Evolutionary conservation across 2,888 invertebrate genomes (phyloP).

Genomic region (Diarsia rubi): DNA sequence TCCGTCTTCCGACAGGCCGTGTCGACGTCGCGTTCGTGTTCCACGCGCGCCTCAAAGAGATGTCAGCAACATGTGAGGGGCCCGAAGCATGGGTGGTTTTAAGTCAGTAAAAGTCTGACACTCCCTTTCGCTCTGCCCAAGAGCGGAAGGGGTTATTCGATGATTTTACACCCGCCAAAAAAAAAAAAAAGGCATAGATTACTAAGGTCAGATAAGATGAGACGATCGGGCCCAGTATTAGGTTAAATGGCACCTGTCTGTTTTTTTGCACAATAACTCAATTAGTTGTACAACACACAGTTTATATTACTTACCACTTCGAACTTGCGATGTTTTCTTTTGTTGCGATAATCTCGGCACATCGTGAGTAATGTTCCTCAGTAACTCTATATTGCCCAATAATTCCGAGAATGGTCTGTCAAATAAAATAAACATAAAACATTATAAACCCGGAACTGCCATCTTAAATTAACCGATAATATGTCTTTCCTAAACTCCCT

Average conservation of each 20-base stretch:
- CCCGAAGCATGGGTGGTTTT: too few relatives aligned
- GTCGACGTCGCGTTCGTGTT: too few relatives aligned
- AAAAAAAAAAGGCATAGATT: too few relatives aligned
- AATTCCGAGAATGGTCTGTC: slow-evolving; percentile 94
- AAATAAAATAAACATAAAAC: slow-evolving; percentile 38
- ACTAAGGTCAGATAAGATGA: neutral
- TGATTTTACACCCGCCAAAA: too few relatives aligned
- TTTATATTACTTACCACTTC: slow-evolving; percentile 79
- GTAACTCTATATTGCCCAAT: slow-evolving; percentile 94
- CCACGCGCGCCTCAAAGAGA: too few relatives aligned
- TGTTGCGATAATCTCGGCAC: slow-evolving; percentile 81
- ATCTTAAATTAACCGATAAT: neutral
- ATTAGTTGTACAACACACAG: too few relatives aligned
- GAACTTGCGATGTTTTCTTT: slow-evolving; percentile 82
- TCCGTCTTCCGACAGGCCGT: too few relatives aligned
- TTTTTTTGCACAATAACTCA: too few relatives aligned
- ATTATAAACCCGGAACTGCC: neutral
- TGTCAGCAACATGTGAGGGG: too few relatives aligned
- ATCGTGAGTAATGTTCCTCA: slow-evolving; percentile 85
- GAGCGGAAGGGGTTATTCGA: too few relatives aligned
- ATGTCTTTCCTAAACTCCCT: neutral
- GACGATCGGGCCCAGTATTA: neutral
- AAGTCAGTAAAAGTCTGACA: too few relatives aligned
- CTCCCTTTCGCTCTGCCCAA: too few relatives aligned
- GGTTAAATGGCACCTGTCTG: neutral